Evolutionary conservation across 2,113 vertebrate species (phyloP).

Genomic region (Zeus faber): DNA sequence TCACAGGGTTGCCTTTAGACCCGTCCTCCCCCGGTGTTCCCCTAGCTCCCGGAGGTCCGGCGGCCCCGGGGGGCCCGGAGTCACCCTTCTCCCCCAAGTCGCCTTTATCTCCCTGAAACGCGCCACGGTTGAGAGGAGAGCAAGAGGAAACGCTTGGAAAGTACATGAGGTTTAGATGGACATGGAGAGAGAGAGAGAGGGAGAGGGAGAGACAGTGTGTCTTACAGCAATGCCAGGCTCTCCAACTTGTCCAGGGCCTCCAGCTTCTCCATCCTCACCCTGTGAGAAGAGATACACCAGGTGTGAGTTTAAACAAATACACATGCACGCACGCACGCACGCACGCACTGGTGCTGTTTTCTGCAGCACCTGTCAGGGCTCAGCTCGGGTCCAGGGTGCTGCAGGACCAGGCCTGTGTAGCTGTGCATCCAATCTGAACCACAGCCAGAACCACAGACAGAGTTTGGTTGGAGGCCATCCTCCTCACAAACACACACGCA

Average conservation of each 20-base stretch:
- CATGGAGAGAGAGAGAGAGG: not conserved
- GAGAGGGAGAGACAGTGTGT: slow-evolving; percentile 26
- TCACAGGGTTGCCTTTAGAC: slow-evolving; percentile 84
- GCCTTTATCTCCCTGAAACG: slow-evolving; percentile 80
- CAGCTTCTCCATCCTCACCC: slow-evolving; percentile 89
- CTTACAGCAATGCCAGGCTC: slow-evolving; percentile 78
- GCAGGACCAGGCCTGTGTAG: no score
- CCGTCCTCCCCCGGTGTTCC: slow-evolving; percentile 89
- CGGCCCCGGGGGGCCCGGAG: slow-evolving; percentile 78
- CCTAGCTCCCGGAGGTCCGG: slow-evolving; percentile 84
- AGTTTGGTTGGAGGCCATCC: no score
- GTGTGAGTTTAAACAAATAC: not conserved
- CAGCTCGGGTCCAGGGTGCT: no score
- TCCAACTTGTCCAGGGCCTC: slow-evolving; percentile 80
- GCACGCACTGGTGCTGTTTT: not conserved
- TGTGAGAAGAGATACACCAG: slow-evolving; percentile 44
- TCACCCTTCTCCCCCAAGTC: slow-evolving; percentile 90
- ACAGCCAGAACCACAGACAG: no score
- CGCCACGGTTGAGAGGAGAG: not conserved
- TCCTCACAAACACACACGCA: not conserved
- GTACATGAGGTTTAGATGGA: not conserved
- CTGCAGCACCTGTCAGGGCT: no score
- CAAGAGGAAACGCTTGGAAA: not conserved
- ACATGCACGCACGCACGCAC: not conserved
- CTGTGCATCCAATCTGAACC: no score